phyloP scores from a whole-genome alignment of 2,888 invertebrate genomes.

The Phanerotoma sp. region DNA sequence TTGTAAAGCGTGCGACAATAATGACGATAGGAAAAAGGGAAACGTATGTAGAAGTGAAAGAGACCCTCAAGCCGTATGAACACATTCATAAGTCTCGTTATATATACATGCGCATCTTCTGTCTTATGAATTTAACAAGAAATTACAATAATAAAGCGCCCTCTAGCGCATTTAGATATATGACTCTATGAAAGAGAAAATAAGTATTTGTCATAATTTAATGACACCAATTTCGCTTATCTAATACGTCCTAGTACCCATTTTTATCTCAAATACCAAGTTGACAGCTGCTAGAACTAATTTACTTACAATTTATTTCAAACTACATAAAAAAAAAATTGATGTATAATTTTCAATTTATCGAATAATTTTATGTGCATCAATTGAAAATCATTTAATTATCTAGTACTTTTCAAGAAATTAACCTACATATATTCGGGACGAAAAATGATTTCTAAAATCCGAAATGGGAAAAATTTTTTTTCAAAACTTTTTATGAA shows the following conservation, averaged over 20 bases:
- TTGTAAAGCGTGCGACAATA: constrained; percentile 31
- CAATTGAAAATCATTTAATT: no score
- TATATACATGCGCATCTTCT: constrained; percentile 16
- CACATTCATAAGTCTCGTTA: background rate
- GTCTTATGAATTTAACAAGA: constrained; percentile 20
- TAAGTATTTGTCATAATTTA: background rate
- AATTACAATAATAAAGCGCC: constrained; percentile 11
- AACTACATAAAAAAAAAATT: no score
- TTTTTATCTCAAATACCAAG: background rate
- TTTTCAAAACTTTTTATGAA: no score
- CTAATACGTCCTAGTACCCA: background rate
- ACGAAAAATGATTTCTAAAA: no score
- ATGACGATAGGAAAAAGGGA: constrained; percentile 44
- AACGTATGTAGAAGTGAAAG: constrained; percentile 28
- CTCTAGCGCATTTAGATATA: background rate
- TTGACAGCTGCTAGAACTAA: no score
- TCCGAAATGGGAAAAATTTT: no score
- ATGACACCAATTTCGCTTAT: background rate
- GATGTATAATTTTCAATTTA: no score
- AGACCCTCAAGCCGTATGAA: constrained; percentile 5
- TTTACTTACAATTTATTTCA: no score
- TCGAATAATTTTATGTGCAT: no score
- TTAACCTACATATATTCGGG: no score
- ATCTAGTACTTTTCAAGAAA: no score
- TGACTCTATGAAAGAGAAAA: constrained; percentile 11